A percentile compares a stretch with the other conserved stretches of the same genome.
Evolutionary conservation across 2,888 invertebrate genomes (phyloP).

Genomic region (Cinara cedri): DNA sequence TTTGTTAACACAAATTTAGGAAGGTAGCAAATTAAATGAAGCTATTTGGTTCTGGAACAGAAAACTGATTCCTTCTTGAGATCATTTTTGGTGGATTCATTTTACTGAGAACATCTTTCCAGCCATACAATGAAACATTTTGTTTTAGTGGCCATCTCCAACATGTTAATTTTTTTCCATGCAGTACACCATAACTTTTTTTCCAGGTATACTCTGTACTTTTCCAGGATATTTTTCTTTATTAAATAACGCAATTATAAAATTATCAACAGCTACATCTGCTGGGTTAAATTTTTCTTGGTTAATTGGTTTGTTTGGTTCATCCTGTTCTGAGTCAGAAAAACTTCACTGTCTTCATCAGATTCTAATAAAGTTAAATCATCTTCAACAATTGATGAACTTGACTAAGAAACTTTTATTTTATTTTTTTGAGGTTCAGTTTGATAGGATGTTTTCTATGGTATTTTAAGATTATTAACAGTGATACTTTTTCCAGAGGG

Average conservation of each 20-base stretch:
- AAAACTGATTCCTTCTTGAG: not conserved
- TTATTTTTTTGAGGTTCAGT: too few species aligned
- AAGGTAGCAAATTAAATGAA: not conserved
- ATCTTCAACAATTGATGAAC: not conserved
- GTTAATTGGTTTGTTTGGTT: not conserved
- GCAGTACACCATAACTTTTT: not conserved
- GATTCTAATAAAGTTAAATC: not conserved
- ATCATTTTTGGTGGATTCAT: not conserved
- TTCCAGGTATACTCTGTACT: not conserved
- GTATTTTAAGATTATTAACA: not conserved
- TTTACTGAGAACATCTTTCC: not conserved
- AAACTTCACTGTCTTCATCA: not conserved
- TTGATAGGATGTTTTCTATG: not conserved
- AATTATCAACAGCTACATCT: constrained; percentile 5
- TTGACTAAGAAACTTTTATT: too few species aligned
- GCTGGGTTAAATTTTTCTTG: not conserved
- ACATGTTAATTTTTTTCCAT: constrained; percentile 2
- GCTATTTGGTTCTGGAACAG: not conserved
- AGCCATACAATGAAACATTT: not conserved
- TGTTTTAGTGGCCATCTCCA: not conserved
- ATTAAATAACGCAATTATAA: not conserved
- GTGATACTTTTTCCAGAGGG: constrained; percentile 3
- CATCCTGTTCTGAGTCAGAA: not conserved
- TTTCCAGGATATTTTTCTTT: constrained; percentile 3
- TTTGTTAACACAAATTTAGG: not conserved